phyloP scores from a whole-genome alignment of 2,888 invertebrate genomes.

The Machimus rusticus region DNA sequence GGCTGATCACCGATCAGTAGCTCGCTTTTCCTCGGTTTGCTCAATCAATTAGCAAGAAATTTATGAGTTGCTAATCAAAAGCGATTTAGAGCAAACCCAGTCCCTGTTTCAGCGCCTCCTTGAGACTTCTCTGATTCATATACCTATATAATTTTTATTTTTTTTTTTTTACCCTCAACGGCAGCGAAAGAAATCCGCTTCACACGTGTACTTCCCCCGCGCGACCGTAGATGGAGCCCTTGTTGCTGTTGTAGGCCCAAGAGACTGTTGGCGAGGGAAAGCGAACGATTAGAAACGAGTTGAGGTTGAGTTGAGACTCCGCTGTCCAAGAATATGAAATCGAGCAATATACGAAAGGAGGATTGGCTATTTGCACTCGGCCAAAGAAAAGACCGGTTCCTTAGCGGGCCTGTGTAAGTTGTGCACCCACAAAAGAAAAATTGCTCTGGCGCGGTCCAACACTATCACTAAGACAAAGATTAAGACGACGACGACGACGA shows the following conservation, averaged over 20 bases:
- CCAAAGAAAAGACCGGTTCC: not conserved
- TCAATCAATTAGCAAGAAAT: conserved; percentile 43
- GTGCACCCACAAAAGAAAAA: not conserved
- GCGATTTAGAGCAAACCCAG: not conserved
- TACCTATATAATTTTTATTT: not conserved
- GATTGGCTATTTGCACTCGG: not conserved
- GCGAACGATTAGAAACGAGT: not conserved
- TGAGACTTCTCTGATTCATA: conserved; percentile 4
- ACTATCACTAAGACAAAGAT: not conserved
- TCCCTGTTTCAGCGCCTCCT: not conserved
- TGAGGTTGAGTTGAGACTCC: not conserved
- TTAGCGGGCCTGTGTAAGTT: not conserved
- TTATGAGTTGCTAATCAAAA: conserved; percentile 43
- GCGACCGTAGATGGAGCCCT: not conserved
- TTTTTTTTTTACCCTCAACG: not conserved
- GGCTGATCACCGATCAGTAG: not conserved
- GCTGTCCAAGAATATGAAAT: not conserved
- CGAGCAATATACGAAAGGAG: not conserved
- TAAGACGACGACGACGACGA: not conserved
- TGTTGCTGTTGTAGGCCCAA: not conserved
- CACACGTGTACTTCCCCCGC: conserved; percentile 35
- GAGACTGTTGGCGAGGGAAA: not conserved
- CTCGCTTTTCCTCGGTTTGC: not conserved
- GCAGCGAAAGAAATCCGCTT: conserved; percentile 20
- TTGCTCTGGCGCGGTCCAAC: not conserved